Base-by-base conservation (phyloP, 1,140 invertebrate species). In the Lepidurus arcticus region DNA sequence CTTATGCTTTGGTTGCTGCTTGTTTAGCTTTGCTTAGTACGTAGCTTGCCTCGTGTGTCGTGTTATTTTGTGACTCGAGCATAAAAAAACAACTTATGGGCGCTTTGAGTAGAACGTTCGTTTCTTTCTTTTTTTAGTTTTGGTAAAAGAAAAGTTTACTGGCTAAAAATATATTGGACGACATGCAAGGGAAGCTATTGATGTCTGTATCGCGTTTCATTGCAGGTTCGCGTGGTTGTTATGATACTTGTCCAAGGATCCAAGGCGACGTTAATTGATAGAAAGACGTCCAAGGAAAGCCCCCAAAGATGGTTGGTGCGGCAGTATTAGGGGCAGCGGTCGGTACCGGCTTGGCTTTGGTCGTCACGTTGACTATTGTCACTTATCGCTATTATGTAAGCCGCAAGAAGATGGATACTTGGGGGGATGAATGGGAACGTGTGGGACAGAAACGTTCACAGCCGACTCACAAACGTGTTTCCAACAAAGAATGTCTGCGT, bases 281-380 rank as follows among this genome's bases (percentile, higher is more conserved):
- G 53, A 65, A 16, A 65, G 21, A 7, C 53, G 21, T 13, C 53
- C 16, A 7, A n/a, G 53, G 16, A 7, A 65, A 65, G 21, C 21
- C 21, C 78, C 24, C 34, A 34, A 78, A 78, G 7, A 83, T 83
- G 88, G 88, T 90, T 47, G 87, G 87, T 47, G 88, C 88, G 9
- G 89, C 90, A 34, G 87, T 91, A 34, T 83, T 91, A 24, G 90
- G 90, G 1, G 90, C 90, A 11, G 90, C 90, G 0, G 85, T 89
- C 1, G 90, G 90, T 5, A 90, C 89, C 4, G 90, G 90, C 4
- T 82, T 90, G 47, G 90, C 89, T 0, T 82, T 91, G 8, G 82
- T 90, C 34, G 86, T 90, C 42, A 89, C 89, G 8, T 87, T 91
- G 81, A 90, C 89, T 1, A 88, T 91, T 76, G 88, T 91, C 16